These are phyloP conservation scores for Carettochelys insculpta DNA, from an alignment of 2,113 vertebrate genomes.

Conservation along the genomic window DNA sequence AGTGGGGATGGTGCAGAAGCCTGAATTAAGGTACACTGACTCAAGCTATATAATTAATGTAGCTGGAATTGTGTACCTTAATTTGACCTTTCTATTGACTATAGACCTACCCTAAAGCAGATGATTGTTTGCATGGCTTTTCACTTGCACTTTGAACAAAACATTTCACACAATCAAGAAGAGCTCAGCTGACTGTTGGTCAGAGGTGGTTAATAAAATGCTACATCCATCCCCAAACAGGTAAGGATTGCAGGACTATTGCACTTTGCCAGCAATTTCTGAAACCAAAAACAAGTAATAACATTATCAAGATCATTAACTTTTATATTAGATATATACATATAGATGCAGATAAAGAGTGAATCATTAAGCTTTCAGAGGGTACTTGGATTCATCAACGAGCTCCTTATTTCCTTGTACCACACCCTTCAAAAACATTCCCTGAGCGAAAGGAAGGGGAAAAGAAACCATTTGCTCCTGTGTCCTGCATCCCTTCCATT, in stretches of 20 bases:
- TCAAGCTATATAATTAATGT: too few species aligned
- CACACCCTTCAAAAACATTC: neutral
- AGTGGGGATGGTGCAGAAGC: too few species aligned
- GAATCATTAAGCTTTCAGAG: neutral
- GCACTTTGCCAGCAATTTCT: slow-evolving; percentile 1
- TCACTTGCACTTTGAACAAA: slow-evolving; percentile 29
- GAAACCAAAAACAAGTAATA: neutral
- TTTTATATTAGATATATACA: neutral
- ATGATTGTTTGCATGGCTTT: slow-evolving; percentile 52
- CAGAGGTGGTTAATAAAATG: neutral
- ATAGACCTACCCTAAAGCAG: too few species aligned
- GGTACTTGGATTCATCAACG: neutral
- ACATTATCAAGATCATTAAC: neutral
- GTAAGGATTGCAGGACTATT: neutral
- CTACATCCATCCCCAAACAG: neutral
- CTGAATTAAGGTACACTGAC: too few species aligned
- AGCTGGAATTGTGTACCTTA: too few species aligned
- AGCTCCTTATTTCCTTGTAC: neutral
- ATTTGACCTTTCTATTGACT: too few species aligned
- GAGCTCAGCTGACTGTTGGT: neutral
- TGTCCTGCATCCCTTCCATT: neutral
- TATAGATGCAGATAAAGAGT: neutral
- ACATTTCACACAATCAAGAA: neutral
- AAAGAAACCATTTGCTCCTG: neutral
- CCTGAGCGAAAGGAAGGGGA: neutral